These are phyloP conservation scores for Sinocyclocheilus maitianheensis DNA, from an alignment of 2,113 vertebrate genomes.

Conservation along the genomic window DNA sequence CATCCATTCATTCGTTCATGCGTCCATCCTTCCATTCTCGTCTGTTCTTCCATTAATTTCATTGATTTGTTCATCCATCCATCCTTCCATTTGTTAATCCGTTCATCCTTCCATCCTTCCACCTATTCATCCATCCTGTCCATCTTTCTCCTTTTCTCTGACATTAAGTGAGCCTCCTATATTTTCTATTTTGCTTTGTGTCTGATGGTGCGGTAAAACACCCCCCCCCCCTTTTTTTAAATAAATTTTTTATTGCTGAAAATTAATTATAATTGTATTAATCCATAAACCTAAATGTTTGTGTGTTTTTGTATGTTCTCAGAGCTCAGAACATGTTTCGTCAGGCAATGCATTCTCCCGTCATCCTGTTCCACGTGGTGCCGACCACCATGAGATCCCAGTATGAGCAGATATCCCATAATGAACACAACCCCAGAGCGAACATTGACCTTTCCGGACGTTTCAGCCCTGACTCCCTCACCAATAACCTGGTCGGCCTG, in stretches of 20 bases:
- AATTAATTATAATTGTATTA: not conserved
- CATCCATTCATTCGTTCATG: too few species aligned
- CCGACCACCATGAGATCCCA: constrained; percentile 85
- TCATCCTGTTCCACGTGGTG: constrained; percentile 96
- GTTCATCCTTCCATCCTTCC: not conserved
- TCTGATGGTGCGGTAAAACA: too few species aligned
- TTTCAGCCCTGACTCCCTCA: constrained; percentile 80
- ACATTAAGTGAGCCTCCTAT: not conserved
- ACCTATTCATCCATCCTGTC: not conserved
- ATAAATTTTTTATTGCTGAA: not conserved
- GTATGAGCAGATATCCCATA: constrained; percentile 87
- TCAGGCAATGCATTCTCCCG: constrained; percentile 88
- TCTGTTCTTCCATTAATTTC: too few species aligned
- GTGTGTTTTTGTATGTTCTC: constrained; percentile 33
- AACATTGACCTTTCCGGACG: constrained; percentile 72
- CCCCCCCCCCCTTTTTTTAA: too few species aligned
- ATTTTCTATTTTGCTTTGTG: not conserved
- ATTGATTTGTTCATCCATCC: not conserved
- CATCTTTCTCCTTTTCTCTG: not conserved
- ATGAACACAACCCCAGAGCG: constrained; percentile 72
- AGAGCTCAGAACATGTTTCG: constrained; percentile 98
- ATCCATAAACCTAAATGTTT: not conserved
- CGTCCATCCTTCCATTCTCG: too few species aligned
- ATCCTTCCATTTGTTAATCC: not conserved
- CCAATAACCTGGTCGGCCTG: constrained; percentile 63